phyloP scores from a whole-genome alignment of 2,888 invertebrate genomes.

The Meiosimyza decipiens region DNA sequence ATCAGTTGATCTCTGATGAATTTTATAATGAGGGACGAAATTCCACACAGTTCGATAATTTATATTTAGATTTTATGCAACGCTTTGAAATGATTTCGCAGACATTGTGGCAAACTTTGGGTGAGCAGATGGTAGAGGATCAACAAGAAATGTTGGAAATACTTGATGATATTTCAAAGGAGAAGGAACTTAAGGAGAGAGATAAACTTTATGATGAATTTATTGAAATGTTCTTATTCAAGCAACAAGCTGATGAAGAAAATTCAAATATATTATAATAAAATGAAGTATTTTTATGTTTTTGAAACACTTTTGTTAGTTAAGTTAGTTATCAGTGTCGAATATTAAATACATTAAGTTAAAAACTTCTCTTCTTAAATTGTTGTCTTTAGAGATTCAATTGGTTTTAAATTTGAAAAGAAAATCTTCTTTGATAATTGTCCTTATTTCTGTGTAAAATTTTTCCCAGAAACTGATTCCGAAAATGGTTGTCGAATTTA shows the following conservation, averaged over 20 bases:
- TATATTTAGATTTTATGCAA: constrained; percentile 47
- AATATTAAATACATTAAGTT: too few relatives aligned
- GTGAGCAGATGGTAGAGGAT: constrained; percentile 43
- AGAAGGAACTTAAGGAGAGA: constrained; percentile 42
- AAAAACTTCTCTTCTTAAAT: too few relatives aligned
- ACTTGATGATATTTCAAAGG: constrained; percentile 46
- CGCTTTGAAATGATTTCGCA: constrained; percentile 41
- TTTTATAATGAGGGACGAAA: constrained; percentile 43
- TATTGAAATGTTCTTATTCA: constrained; percentile 50
- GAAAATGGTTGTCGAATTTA: neutral
- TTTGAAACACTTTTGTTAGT: too few relatives aligned
- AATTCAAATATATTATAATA: constrained; percentile 32
- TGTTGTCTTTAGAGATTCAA: too few relatives aligned
- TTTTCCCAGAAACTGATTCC: too few relatives aligned
- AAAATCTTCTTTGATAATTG: too few relatives aligned
- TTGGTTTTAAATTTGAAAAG: too few relatives aligned
- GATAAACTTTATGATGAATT: constrained; percentile 51
- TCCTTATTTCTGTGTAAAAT: too few relatives aligned
- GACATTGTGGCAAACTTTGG: constrained; percentile 38
- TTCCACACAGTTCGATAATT: constrained; percentile 47
- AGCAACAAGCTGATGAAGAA: constrained; percentile 35
- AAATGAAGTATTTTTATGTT: too few relatives aligned
- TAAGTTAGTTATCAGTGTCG: too few relatives aligned
- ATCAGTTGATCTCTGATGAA: constrained; percentile 45
- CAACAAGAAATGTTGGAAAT: constrained; percentile 46